Base-by-base conservation (phyloP, 2,888 invertebrate species). In the Drosophila histrio region DNA sequence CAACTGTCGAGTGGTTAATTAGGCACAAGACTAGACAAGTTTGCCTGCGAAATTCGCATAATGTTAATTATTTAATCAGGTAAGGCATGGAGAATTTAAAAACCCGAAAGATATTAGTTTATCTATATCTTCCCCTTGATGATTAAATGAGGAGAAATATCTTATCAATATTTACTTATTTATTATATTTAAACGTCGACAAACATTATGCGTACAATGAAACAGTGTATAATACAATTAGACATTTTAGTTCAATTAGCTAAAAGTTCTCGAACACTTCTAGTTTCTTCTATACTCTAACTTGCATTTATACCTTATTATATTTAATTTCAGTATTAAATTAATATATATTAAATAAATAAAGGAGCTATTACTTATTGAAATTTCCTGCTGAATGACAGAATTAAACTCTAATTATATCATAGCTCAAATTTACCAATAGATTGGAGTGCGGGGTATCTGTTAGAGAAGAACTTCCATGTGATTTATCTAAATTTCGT, bases 1-100 rank as follows among this genome's bases (percentile, higher is more conserved):
- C 34, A 43, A 58, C 19, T 44, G 60, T 1, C 9, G 13, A 47
- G 41, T 32, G 41, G 41, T 32, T 61, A 77, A 72, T 80, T 74
- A 72, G 24, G 39, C 9, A 58, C 22, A 46, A 57, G 46, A 57
- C 52, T 61, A 53, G n/a, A n/a, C 26, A 13, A 21, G 21, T 39
- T 39, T 9, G 17, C 24, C 17, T 17, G 8, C 2, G 2, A 9
- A 57, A 58, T 46, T 65, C 39, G 36, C 57, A 58, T 61, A 49
- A 43, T 22, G 17, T 52, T 39, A 34, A 30, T 9, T 50, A 57
- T 53, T 58, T 57, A 38, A 34, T 26, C 2, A 28, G 34, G 15
- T 43, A 17, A n/a, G 32, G 6, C 22, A 2, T 13, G 9, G 13
- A 36, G 30, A 15, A 6, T 17, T 56, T 17, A 49, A 49, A 38